phyloP scores from a whole-genome alignment of 2,113 vertebrate species.

The Cyprinodon variegatus region DNA sequence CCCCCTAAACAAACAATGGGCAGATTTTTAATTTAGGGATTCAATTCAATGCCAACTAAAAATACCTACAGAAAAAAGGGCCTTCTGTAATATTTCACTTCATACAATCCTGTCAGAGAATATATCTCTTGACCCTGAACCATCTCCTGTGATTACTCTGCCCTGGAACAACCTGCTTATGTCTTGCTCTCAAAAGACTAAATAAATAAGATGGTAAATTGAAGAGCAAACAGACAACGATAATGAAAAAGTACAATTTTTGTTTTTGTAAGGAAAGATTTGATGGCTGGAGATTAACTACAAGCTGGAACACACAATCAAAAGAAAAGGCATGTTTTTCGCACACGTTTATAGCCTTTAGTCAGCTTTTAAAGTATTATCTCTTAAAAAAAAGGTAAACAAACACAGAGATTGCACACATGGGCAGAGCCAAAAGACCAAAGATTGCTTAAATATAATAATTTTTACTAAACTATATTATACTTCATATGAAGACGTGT shows the following conservation, averaged over 20 bases:
- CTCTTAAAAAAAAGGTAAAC: slow-evolving; percentile 8
- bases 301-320: slow-evolving; percentile 53
- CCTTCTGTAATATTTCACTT: slow-evolving; percentile 40
- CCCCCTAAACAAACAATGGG: slow-evolving; percentile 79
- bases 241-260: slow-evolving; percentile 47
- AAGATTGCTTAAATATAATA: not conserved
- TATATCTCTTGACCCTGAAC: slow-evolving; percentile 67
- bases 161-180: slow-evolving; percentile 74
- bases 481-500: not conserved
- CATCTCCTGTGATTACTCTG: slow-evolving; percentile 59
- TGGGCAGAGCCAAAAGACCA: not conserved
- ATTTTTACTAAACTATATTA: not conserved
- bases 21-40: slow-evolving; percentile 7
- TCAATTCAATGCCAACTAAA: not conserved
- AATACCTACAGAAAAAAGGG: not conserved
- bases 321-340: slow-evolving; percentile 24
- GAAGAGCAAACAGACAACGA: slow-evolving; percentile 40
- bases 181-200: slow-evolving; percentile 75
- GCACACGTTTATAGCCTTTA: slow-evolving; percentile 45
- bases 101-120: slow-evolving; percentile 38
- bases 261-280: slow-evolving; percentile 53
- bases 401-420: not conserved
- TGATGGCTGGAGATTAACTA: slow-evolving; percentile 48
- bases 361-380: slow-evolving; percentile 19
- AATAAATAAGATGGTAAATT: slow-evolving; percentile 70